A percentile compares a stretch with the other conserved stretches of the same genome.
These are phyloP conservation scores for Carlito syrichta DNA, from an alignment of 2,113 vertebrate genomes.

Conservation along the genomic window DNA sequence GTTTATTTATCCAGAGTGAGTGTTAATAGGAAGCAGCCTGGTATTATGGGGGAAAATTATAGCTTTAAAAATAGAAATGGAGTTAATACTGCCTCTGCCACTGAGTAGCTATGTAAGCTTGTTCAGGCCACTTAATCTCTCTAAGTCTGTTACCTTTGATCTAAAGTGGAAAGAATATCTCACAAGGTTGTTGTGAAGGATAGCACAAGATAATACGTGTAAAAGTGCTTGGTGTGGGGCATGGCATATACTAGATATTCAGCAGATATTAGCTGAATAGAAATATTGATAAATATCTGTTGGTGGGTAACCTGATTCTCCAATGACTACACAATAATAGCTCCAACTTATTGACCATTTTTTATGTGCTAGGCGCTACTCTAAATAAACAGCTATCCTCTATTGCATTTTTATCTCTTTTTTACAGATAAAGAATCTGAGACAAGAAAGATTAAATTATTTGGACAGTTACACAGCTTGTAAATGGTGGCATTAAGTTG, in stretches of 20 bases:
- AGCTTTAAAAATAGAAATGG: conserved; percentile 64
- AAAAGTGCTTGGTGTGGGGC: neutral
- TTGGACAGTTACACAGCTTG: neutral
- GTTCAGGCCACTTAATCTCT: neutral
- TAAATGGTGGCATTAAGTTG: neutral
- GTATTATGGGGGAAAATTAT: conserved; percentile 57
- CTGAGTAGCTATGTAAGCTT: neutral
- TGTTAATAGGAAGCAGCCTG: conserved; percentile 68
- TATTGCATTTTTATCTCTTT: neutral
- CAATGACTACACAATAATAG: neutral
- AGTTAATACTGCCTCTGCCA: conserved; percentile 21
- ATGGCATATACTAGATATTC: neutral
- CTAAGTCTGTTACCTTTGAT: conserved; percentile 35
- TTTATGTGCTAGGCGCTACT: neutral
- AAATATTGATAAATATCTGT: neutral
- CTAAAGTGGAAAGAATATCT: neutral
- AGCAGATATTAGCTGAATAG: neutral
- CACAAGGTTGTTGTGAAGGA: neutral
- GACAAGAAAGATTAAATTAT: neutral
- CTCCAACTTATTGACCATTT: neutral
- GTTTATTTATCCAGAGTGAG: conserved; percentile 66
- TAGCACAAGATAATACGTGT: neutral
- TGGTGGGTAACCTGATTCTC: neutral
- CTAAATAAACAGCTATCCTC: neutral
- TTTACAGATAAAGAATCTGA: neutral